phyloP scores from a whole-genome alignment of 1,140 invertebrate species.

The Psilanteris sp. region DNA sequence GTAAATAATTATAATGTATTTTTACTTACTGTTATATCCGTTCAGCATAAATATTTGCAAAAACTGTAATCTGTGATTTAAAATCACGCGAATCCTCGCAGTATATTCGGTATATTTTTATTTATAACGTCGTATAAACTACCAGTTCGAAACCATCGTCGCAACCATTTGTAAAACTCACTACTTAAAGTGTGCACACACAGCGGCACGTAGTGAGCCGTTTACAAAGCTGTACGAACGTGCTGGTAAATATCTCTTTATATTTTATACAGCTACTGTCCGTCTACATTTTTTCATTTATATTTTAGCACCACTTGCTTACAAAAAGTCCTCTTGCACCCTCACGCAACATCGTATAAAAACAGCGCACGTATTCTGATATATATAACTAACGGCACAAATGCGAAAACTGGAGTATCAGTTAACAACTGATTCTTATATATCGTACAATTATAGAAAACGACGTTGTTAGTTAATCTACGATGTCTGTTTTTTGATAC shows the following conservation, averaged over 20 bases:
- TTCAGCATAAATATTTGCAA: no score
- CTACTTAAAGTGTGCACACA: conserved; percentile 25
- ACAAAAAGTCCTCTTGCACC: conserved; percentile 29
- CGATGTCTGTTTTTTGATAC: no score
- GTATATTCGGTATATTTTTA: conserved; percentile 17
- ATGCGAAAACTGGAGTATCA: conserved; percentile 7
- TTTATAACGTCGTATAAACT: no score
- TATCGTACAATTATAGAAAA: conserved; percentile 18
- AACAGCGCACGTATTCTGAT: conserved; percentile 37
- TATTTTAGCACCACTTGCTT: conserved; percentile 45
- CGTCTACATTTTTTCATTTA: conserved; percentile 51
- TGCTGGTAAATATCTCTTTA: conserved; percentile 37
- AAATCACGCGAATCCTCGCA: conserved; percentile 21
- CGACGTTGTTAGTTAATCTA: no score
- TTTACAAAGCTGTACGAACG: conserved; percentile 11
- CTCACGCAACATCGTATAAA: conserved; percentile 14
- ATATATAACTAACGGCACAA: conserved; percentile 19
- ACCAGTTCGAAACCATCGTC: conserved; percentile 42
- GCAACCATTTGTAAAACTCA: conserved; percentile 42
- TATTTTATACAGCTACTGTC: conserved; percentile 48
- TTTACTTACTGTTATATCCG: no score
- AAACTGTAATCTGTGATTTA: no score
- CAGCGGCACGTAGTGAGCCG: conserved; percentile 16
- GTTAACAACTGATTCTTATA: conserved; percentile 30
- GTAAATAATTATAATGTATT: no score